Conservation (phyloP, 2,797 vertebrate species). For the Carapus acus region DNA sequence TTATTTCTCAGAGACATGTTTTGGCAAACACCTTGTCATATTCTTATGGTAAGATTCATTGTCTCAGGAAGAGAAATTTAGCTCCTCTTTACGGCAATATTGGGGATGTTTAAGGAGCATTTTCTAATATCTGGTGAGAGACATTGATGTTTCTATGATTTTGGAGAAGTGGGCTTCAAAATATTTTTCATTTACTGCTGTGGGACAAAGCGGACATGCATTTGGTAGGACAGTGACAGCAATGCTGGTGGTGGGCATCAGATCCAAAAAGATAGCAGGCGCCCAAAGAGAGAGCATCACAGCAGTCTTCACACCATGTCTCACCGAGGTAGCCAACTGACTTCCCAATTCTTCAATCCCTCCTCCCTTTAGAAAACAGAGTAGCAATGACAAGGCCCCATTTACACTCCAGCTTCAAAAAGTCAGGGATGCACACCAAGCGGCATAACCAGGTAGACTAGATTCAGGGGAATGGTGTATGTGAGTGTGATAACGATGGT, state of each 20-base stretch:
- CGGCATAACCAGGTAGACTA: constrained; percentile 33
- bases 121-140: constrained; percentile 44
- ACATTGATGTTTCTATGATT: constrained; percentile 1
- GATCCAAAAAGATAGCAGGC: constrained; percentile 24
- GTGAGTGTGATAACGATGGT: no score
- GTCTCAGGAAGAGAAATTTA: no score
- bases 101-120: constrained; percentile 14
- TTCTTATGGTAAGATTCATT: no score
- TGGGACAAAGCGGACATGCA: constrained; percentile 3
- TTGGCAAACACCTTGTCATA: no score
- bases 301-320: constrained; percentile 61
- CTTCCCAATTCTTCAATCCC: constrained; percentile 74
- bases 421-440: constrained; percentile 39
- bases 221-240: not conserved
- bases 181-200: not conserved
- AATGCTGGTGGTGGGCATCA: constrained; percentile 5
- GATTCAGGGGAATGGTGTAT: constrained; percentile 10
- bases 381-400: constrained; percentile 45
- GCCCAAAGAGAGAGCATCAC: constrained; percentile 39
- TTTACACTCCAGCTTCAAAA: constrained; percentile 47
- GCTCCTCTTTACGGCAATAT: no score
- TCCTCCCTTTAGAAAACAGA: constrained; percentile 75
- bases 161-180: constrained; percentile 4
- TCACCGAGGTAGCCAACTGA: constrained; percentile 75
- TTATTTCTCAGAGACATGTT: not conserved